phyloP scores from a whole-genome alignment of 2,113 vertebrate species.

The Uria aalge region DNA sequence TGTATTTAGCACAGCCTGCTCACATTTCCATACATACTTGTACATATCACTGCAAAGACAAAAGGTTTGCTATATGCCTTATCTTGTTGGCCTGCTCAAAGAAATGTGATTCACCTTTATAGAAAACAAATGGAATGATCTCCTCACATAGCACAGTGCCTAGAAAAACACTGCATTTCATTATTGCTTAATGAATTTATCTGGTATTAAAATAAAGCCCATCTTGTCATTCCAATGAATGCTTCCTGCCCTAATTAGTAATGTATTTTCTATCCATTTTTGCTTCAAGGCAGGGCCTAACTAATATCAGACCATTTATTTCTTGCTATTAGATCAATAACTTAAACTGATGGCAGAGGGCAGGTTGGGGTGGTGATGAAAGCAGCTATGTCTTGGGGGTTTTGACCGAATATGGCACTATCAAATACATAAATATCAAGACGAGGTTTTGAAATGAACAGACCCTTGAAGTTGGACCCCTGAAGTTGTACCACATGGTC shows the following conservation, averaged over 20 bases:
- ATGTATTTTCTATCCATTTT: background rate
- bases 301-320: background rate
- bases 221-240: background rate
- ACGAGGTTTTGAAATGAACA: background rate
- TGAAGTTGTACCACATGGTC: background rate
- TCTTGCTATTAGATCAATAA: background rate
- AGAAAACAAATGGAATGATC: background rate
- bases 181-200: background rate
- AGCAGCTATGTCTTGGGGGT: background rate
- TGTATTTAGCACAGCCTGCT: background rate
- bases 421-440: background rate
- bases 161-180: background rate
- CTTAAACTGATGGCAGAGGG: fast-evolving
- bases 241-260: background rate
- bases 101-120: background rate
- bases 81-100: background rate
- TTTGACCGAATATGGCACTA: background rate
- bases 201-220: background rate
- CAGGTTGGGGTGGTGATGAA: background rate
- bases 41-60: background rate
- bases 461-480: background rate
- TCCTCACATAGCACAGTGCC: background rate
- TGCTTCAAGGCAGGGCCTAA: background rate
- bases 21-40: background rate
- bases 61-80: background rate